Evolutionary conservation across 2,113 vertebrate genomes (phyloP), one percentile per base, ranked within the genome.

Genomic region (Uria aalge): DNA sequence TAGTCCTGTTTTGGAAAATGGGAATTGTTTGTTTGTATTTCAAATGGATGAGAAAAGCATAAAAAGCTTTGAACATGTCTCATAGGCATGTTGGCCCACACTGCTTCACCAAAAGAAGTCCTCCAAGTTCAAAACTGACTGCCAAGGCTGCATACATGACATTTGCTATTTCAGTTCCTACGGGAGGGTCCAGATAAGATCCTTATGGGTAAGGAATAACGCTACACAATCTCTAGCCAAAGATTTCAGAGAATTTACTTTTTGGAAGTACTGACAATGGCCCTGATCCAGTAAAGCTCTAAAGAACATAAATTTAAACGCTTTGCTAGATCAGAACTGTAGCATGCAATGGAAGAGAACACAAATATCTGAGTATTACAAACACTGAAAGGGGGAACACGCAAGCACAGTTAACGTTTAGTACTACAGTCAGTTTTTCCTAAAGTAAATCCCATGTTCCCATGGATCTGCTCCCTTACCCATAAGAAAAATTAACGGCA

Each of bases 131-230:
- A 95, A 88, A 95, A 94, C n/a, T 63, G 53, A 62, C 97, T 97
- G 94, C 96, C 95, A 95, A 96, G 81, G 47, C 94, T 90, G 77
- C 62, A 95, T 73, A 94, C 80, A 85, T 92, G 94, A 97, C 91
- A 95, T 97, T 92, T 92, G 91, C 86, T 92, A 90, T 92, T 97
- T 95, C 53, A 79, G 81, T 85, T 97, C 96, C 94, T 95, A 91
- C 2, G 81, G 92, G 94, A 97, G 74, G 67, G 62, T 85, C 84
- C 76, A 96, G 91, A 95, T 89, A 96, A 95, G 91, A 96, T 96
- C 93, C 90, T 96, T 96, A 88, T 3, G 84, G 84, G 84, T 91
- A 81, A 91, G 66, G 47, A 95, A 82, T 95, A 95, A 94, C 27
- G 53, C 83, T 94, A 78, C 66, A 75, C 52, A 56, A 47, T 83